phyloP scores from a whole-genome alignment of 2,888 invertebrate genomes.

The Chymomyza amoena region DNA sequence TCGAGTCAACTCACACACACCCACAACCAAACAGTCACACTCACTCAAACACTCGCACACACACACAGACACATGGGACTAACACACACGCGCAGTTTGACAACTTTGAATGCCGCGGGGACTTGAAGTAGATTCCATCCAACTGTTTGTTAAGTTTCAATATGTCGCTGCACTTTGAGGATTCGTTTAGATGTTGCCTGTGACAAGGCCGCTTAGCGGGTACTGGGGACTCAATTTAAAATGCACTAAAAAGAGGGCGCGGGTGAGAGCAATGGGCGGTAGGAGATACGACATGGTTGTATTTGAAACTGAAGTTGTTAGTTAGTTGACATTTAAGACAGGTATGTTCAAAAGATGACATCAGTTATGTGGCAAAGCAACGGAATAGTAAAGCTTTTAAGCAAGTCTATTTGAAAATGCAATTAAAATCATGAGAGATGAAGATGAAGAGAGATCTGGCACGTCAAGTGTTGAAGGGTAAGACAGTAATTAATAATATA shows the following conservation, averaged over 20 bases:
- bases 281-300: background rate
- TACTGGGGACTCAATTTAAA: background rate
- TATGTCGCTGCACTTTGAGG: slow-evolving; percentile 39
- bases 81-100: slow-evolving; percentile 24
- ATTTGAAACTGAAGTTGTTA: background rate
- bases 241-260: background rate
- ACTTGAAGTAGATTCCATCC: background rate
- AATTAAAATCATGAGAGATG: background rate
- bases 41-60: slow-evolving; percentile 2
- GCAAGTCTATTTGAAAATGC: background rate
- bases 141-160: slow-evolving; percentile 35
- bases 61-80: slow-evolving; percentile 9
- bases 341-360: background rate
- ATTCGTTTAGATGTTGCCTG: slow-evolving; percentile 6
- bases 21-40: slow-evolving; percentile 6
- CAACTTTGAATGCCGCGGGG: slow-evolving; percentile 10
- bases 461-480: background rate
- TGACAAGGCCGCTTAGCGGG: background rate
- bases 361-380: background rate
- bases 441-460: background rate
- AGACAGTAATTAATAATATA: too few relatives aligned
- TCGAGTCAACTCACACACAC: background rate
- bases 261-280: too few relatives aligned
- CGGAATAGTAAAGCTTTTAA: background rate
- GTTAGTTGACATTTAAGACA: background rate